A percentile compares a stretch with the other conserved stretches of the same genome.
Conservation (phyloP, 2,888 invertebrate species). For the Clitarchus hookeri region DNA sequence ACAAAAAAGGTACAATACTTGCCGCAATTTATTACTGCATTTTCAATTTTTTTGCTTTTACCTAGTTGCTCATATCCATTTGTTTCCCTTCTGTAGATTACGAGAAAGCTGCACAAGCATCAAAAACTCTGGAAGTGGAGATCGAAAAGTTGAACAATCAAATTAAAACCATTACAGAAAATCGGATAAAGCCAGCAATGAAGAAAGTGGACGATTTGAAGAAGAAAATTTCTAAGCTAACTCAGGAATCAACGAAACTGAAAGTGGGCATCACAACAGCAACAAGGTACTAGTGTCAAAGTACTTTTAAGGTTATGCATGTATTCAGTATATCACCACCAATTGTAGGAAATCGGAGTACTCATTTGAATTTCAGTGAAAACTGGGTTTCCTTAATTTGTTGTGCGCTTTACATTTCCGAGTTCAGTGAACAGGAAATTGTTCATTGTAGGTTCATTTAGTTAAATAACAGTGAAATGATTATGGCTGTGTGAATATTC, state of each 20-base stretch:
- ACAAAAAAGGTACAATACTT: conserved; percentile 50
- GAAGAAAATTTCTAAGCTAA: conserved; percentile 73
- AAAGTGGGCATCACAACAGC: conserved; percentile 58
- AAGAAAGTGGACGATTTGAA: conserved; percentile 69
- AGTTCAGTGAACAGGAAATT: no score
- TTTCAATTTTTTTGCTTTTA: neutral
- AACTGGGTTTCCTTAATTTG: no score
- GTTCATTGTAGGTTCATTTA: no score
- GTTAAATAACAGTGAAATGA: no score
- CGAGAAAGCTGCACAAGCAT: conserved; percentile 62
- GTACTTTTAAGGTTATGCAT: no score
- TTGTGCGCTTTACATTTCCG: no score
- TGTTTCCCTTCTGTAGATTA: conserved; percentile 48
- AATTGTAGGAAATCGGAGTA: no score
- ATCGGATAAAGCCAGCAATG: conserved; percentile 71
- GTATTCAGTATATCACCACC: no score
- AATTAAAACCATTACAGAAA: conserved; percentile 71
- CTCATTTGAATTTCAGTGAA: no score
- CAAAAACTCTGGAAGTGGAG: conserved; percentile 64
- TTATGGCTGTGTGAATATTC: no score
- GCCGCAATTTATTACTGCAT: neutral
- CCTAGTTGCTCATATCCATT: neutral
- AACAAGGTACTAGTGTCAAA: conserved; percentile 52
- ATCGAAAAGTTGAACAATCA: conserved; percentile 68
- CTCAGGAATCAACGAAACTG: conserved; percentile 56